Evolutionary conservation across 2,888 invertebrate genomes (phyloP).

Genomic region (Macaria notata): DNA sequence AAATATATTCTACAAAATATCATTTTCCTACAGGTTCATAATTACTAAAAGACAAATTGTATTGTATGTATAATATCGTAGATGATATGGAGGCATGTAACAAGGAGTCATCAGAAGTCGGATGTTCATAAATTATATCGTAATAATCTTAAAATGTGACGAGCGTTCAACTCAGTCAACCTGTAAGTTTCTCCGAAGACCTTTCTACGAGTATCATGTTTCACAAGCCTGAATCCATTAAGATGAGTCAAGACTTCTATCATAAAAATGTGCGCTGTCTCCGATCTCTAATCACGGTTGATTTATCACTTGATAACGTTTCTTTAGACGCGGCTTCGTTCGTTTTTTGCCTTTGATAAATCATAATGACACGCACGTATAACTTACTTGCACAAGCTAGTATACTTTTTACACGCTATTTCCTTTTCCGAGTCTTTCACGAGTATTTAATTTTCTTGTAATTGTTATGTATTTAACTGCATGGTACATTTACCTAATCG

Average conservation of each 20-base stretch:
- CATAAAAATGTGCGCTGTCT: constrained; percentile 26
- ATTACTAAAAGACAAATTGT: too few relatives aligned
- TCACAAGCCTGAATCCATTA: constrained; percentile 7
- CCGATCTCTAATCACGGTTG: constrained; percentile 26
- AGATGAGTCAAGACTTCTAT: constrained; percentile 14
- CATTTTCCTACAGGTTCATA: too few relatives aligned
- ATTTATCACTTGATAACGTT: constrained; percentile 35
- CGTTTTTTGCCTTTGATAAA: constrained; percentile 22
- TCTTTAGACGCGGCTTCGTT: constrained; percentile 29
- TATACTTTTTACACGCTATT: constrained; percentile 29
- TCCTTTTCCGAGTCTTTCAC: constrained; percentile 28
- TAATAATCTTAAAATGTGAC: too few relatives aligned
- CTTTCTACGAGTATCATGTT: background rate
- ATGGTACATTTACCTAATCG: too few relatives aligned
- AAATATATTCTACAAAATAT: too few relatives aligned
- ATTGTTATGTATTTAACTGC: too few relatives aligned
- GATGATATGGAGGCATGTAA: too few relatives aligned
- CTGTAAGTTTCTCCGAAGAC: too few relatives aligned
- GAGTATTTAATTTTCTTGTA: constrained; percentile 1
- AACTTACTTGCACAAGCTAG: background rate
- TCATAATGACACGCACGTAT: constrained; percentile 20
- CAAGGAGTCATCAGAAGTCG: too few relatives aligned
- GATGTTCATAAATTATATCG: too few relatives aligned
- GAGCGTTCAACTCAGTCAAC: too few relatives aligned
- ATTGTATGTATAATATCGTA: too few relatives aligned